Evolutionary conservation across 2,797 vertebrate species (phyloP).

Genomic region (Distichodus sexfasciatus): DNA sequence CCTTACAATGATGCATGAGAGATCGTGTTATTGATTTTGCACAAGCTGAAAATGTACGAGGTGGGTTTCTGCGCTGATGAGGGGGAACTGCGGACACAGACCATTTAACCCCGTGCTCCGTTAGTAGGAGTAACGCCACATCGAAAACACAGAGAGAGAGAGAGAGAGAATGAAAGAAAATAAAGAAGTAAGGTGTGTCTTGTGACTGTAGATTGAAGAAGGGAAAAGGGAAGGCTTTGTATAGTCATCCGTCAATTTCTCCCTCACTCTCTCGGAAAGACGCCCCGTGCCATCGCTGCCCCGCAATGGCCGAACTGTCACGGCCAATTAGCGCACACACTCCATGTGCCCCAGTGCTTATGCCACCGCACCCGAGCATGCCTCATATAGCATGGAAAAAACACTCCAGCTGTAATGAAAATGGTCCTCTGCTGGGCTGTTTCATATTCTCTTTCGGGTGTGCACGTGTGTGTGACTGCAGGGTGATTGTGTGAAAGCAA

Average conservation of each 20-base stretch:
- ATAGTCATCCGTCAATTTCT: too few species aligned
- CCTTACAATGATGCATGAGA: neutral
- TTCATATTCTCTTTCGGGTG: slow-evolving; percentile 57
- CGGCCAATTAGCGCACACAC: slow-evolving; percentile 55
- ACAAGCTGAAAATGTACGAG: neutral
- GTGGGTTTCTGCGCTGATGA: slow-evolving; percentile 26
- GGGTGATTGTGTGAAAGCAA: slow-evolving; percentile 74
- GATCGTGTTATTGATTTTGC: slow-evolving; percentile 35
- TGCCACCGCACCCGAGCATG: slow-evolving; percentile 59
- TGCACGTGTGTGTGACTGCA: slow-evolving; percentile 26
- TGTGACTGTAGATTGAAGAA: too few species aligned
- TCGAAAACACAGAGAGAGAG: slow-evolving; percentile 24
- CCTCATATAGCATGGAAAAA: slow-evolving; percentile 69
- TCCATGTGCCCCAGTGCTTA: too few species aligned
- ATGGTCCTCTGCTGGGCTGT: slow-evolving; percentile 75
- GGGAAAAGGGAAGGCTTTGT: too few species aligned
- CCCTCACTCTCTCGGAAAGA: too few species aligned
- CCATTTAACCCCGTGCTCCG: slow-evolving; percentile 27
- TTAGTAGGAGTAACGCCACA: slow-evolving; percentile 33
- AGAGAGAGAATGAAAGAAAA: neutral
- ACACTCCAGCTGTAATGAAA: slow-evolving; percentile 76
- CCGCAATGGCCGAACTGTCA: too few species aligned
- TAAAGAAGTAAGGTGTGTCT: too few species aligned
- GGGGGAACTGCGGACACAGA: slow-evolving; percentile 14
- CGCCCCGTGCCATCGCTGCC: too few species aligned